Evolutionary conservation across 1,140 invertebrate species (phyloP).

Genomic region (Chrysopa pallens): DNA sequence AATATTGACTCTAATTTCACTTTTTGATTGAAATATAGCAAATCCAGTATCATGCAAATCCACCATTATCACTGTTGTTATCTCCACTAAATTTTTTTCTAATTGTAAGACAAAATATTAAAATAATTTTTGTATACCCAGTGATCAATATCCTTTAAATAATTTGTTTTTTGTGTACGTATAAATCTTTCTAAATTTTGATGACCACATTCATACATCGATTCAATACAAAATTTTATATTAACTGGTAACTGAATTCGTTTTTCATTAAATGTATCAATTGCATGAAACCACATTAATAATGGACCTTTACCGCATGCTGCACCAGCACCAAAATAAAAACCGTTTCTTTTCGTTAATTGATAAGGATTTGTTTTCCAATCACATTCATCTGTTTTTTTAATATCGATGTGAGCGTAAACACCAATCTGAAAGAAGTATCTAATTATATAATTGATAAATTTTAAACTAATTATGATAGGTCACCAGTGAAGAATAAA

Average conservation of each 20-base stretch:
- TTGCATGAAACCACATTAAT: conserved; percentile 17
- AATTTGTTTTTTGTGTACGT: conserved; percentile 13
- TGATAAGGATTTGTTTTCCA: conserved; percentile 18
- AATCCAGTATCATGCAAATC: no score
- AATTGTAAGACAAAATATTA: no score
- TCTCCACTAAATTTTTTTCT: no score
- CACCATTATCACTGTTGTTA: no score
- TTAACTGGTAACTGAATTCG: conserved; percentile 16
- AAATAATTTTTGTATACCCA: no score
- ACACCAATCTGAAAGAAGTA: conserved; percentile 1
- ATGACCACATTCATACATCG: conserved; percentile 14
- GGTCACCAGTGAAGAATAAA: no score
- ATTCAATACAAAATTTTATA: conserved; percentile 19
- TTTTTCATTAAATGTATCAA: conserved; percentile 13
- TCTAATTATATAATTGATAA: no score
- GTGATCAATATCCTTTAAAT: conserved; percentile 14
- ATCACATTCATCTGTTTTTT: conserved; percentile 1
- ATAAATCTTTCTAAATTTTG: conserved; percentile 15
- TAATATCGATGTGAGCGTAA: conserved; percentile 4
- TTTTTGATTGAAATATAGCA: no score
- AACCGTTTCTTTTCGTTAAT: conserved; percentile 9
- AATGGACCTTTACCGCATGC: conserved; percentile 16
- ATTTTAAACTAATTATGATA: no score
- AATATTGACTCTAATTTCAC: no score
- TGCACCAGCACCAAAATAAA: conserved; percentile 15